phyloP scores from a whole-genome alignment of 2,888 invertebrate species.

The Amblyjoppa fuscipennis region DNA sequence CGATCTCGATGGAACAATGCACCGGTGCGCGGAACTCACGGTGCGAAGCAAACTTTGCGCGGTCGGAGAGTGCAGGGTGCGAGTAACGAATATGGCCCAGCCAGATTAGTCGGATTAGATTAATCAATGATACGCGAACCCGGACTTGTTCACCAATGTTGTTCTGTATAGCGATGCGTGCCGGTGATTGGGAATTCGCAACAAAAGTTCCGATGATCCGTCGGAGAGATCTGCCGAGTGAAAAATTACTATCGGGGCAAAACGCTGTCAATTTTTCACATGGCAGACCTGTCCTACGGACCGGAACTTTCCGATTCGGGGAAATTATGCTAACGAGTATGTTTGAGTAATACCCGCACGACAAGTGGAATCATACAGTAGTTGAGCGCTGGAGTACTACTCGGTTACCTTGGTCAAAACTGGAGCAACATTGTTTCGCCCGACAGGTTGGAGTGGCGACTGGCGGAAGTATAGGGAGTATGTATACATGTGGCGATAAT shows the following conservation, averaged over 20 bases:
- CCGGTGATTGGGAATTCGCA: not conserved
- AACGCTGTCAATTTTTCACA: not conserved
- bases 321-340: not conserved
- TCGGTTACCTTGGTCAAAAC: not conserved
- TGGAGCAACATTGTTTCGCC: not conserved
- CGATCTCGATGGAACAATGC: conserved; percentile 1
- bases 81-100: not conserved
- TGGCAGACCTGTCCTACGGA: too few species aligned
- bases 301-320: not conserved
- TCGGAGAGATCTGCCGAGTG: not conserved
- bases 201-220: not conserved
- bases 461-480: not conserved
- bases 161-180: conserved; percentile 2
- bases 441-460: not conserved
- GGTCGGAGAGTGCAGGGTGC: conserved; percentile 35
- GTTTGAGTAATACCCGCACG: not conserved
- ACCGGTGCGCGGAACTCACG: not conserved
- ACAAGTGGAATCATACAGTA: not conserved
- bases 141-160: not conserved
- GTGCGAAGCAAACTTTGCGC: conserved; percentile 56
- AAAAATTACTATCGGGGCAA: not conserved
- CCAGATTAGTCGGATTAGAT: not conserved
- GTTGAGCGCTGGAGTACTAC: not conserved
- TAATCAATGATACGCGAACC: not conserved
- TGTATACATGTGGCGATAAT: not conserved